These are phyloP conservation scores for Diabrotica virgifera DNA, from an alignment of 1,140 invertebrate genomes.

Conservation along the genomic window DNA sequence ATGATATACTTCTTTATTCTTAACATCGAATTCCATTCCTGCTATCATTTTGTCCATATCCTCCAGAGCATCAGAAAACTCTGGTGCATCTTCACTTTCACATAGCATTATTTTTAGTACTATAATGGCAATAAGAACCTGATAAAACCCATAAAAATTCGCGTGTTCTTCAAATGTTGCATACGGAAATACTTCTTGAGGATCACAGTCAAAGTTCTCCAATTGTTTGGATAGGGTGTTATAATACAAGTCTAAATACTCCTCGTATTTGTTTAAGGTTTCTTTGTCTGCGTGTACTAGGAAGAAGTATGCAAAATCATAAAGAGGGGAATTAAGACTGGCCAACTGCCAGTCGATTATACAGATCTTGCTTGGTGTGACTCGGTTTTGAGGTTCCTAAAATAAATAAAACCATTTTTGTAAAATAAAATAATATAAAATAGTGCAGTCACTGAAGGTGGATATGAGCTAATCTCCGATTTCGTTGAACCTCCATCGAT, in stretches of 20 bases:
- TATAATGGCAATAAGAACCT: neutral
- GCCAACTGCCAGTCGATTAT: constrained; percentile 10
- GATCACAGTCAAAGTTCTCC: neutral
- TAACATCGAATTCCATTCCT: neutral
- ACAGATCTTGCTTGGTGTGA: neutral
- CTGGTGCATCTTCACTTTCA: constrained; percentile 6
- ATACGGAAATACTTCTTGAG: constrained; percentile 7
- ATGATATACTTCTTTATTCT: neutral
- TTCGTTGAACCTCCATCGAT: too few relatives aligned
- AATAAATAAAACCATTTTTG: too few relatives aligned
- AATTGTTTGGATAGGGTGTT: constrained; percentile 1
- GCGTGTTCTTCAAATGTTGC: neutral
- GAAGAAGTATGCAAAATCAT: constrained; percentile 4
- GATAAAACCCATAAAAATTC: neutral
- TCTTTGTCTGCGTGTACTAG: neutral
- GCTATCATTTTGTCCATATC: neutral
- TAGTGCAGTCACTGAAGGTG: too few relatives aligned
- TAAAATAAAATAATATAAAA: too few relatives aligned
- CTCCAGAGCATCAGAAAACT: neutral
- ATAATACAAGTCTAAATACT: constrained; percentile 3
- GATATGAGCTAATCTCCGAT: too few relatives aligned
- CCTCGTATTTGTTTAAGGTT: constrained; percentile 5
- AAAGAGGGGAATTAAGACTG: neutral
- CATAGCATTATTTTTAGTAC: neutral
- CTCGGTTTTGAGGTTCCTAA: neutral